phyloP scores from a whole-genome alignment of 2,797 vertebrate species.

The Phalloptychus januarius region DNA sequence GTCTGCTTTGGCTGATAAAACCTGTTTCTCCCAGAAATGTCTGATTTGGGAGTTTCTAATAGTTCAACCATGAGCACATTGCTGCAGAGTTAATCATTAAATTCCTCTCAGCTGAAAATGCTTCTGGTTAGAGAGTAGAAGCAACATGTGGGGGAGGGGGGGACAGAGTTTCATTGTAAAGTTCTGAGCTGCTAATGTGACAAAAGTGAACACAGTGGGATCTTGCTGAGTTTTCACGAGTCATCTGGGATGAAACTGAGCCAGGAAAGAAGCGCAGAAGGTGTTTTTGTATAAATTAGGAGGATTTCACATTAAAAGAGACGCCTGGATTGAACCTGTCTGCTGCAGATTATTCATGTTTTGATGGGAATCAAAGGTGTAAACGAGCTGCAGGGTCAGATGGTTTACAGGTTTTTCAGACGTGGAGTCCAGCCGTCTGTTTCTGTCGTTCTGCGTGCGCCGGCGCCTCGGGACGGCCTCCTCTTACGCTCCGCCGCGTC shows the following conservation, averaged over 20 bases:
- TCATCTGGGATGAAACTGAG: conserved; percentile 31
- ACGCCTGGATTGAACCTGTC: not conserved
- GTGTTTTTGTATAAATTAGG: not conserved
- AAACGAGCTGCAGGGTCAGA: conserved; percentile 17
- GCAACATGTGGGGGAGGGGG: not conserved
- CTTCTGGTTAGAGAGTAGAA: not conserved
- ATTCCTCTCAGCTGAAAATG: not conserved
- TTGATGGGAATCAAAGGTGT: not conserved
- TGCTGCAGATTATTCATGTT: not conserved
- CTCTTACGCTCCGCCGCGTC: conserved; percentile 21
- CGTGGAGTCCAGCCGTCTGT: conserved; percentile 26
- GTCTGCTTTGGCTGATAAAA: conserved; percentile 33
- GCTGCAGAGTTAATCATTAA: conserved; percentile 3
- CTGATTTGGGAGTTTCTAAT: not conserved
- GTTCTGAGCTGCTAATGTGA: conserved; percentile 5
- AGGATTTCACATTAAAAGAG: not conserved
- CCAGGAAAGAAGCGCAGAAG: not conserved
- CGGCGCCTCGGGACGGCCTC: conserved; percentile 41
- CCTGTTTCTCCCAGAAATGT: conserved; percentile 23
- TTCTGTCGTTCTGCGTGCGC: conserved; percentile 50
- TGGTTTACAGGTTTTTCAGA: conserved; percentile 55
- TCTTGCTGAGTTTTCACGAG: conserved; percentile 40
- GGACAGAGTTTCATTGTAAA: not conserved
- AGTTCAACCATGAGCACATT: not conserved
- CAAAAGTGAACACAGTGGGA: conserved; percentile 23